Evolutionary conservation across 2,113 vertebrate genomes (phyloP).

Genomic region (Laticauda colubrina): DNA sequence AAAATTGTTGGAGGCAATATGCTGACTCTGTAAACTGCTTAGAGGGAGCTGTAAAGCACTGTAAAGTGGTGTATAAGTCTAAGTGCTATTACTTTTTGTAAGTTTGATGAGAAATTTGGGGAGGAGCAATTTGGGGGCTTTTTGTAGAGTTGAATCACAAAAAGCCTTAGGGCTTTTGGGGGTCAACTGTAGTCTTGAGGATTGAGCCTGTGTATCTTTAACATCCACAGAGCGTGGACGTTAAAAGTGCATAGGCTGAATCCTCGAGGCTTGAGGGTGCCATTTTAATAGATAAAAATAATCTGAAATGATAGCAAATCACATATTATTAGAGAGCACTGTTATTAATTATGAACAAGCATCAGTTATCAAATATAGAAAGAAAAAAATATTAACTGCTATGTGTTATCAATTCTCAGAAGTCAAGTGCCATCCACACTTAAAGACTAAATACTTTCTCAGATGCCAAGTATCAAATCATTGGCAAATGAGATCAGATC

Average conservation of each 20-base stretch:
- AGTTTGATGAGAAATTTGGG: neutral
- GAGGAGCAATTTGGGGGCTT: neutral
- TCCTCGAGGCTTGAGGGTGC: neutral
- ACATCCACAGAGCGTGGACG: neutral
- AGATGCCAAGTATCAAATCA: neutral
- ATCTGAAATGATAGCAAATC: neutral
- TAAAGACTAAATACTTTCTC: neutral
- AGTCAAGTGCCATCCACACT: neutral
- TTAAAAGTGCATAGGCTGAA: neutral
- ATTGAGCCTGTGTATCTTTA: neutral
- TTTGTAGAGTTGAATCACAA: no score
- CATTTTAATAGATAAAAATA: neutral
- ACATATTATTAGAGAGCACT: neutral
- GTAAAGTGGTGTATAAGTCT: no score
- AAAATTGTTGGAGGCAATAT: no score
- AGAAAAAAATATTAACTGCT: neutral
- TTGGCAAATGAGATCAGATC: neutral
- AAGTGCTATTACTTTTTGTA: neutral
- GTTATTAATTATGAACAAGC: neutral
- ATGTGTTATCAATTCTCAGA: neutral
- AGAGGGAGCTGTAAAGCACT: no score
- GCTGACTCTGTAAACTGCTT: no score
- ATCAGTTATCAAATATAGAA: neutral
- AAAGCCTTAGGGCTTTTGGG: neutral
- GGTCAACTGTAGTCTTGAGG: neutral